Evolutionary conservation across 2,113 vertebrate species (phyloP).

Genomic region (Vulpes lagopus): DNA sequence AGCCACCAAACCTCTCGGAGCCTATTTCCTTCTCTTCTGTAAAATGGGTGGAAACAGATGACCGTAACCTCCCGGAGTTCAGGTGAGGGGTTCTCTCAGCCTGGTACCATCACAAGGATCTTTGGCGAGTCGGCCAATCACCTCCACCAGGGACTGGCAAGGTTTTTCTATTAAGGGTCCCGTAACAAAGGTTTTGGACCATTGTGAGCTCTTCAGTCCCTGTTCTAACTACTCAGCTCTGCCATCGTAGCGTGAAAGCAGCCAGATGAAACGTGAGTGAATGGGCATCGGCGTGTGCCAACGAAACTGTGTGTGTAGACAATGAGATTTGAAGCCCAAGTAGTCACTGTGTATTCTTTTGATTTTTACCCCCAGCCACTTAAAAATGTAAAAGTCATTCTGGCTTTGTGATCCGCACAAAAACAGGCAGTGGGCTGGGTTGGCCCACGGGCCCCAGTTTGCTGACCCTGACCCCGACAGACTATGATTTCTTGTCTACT

Average conservation of each 20-base stretch:
- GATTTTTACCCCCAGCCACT: neutral
- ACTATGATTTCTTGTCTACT: too few relatives aligned
- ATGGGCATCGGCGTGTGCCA: neutral
- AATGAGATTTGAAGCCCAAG: neutral
- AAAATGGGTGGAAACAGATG: neutral
- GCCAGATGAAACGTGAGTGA: rapidly evolving
- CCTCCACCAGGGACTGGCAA: neutral
- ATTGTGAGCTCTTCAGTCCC: neutral
- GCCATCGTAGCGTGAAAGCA: rapidly evolving
- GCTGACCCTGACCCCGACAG: too few relatives aligned
- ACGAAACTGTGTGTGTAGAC: neutral
- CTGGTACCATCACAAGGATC: neutral
- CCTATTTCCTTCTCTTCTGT: neutral
- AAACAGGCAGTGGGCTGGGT: neutral
- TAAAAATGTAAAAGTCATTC: neutral
- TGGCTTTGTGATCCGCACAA: neutral
- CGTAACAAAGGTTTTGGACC: neutral
- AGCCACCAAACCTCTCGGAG: neutral
- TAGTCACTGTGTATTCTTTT: neutral
- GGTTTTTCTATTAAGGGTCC: neutral
- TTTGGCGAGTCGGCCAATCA: neutral
- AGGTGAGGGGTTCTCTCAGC: neutral
- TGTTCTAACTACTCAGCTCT: neutral
- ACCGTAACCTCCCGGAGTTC: neutral
- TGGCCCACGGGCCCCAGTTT: too few relatives aligned